Evolutionary conservation across 1,140 invertebrate genomes (phyloP).

Genomic region (Zaprionus capensis): DNA sequence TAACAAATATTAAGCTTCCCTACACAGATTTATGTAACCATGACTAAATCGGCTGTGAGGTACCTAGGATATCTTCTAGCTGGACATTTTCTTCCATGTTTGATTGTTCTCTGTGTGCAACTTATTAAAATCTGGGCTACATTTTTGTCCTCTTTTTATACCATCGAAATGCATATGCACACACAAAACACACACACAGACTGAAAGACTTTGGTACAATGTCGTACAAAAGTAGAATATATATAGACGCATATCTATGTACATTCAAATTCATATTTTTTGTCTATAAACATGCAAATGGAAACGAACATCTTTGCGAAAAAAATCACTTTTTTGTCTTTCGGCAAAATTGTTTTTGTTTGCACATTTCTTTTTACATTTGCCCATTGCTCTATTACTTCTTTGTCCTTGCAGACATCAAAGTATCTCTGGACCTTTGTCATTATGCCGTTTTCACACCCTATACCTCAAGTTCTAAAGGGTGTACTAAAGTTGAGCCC

Average conservation of each 20-base stretch:
- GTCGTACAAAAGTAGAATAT: conserved; percentile 28
- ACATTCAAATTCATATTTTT: conserved; percentile 29
- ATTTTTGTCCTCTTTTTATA: conserved; percentile 25
- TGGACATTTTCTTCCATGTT: conserved; percentile 16
- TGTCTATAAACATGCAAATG: conserved; percentile 40
- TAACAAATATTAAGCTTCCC: not conserved
- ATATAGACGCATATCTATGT: conserved; percentile 19
- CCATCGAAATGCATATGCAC: not conserved
- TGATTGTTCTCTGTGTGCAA: conserved; percentile 4
- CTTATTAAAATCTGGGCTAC: conserved; percentile 49
- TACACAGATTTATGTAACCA: not conserved
- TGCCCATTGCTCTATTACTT: conserved; percentile 40
- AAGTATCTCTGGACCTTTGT: conserved; percentile 68
- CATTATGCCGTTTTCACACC: conserved; percentile 52
- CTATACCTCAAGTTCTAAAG: conserved; percentile 23
- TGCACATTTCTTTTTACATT: conserved; percentile 62
- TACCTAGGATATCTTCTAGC: conserved; percentile 1
- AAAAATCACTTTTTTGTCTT: conserved; percentile 72
- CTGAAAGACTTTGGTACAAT: conserved; percentile 33
- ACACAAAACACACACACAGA: conserved; percentile 8
- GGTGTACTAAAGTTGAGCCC: not conserved
- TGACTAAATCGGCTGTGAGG: not conserved
- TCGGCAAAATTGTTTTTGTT: conserved; percentile 69
- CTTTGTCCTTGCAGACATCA: conserved; percentile 75
- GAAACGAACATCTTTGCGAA: conserved; percentile 59